Base-by-base conservation (phyloP, 2,888 invertebrate genomes). In the Drosophila mettleri region DNA sequence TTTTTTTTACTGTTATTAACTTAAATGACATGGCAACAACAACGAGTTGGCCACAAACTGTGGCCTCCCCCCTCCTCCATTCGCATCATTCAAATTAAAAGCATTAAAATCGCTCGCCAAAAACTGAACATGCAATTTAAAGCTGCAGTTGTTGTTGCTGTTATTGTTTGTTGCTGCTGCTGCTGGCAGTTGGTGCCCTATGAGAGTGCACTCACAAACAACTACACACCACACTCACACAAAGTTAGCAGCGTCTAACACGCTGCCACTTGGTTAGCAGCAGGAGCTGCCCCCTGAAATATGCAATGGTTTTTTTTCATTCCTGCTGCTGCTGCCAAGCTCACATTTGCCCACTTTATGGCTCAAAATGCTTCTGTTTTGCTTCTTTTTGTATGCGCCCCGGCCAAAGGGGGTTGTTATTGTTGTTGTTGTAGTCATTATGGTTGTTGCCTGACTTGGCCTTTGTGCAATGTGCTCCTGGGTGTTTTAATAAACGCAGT, bases 401-500 rank as follows among this genome's bases (percentile, higher is more conserved):
- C 54, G 53, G 66, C 65, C 61, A 36, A 53, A 69, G 58, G 60
- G 69, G 67, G 69, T 73, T 67, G 62, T 39, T 38, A 39, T 53
- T 53, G 53, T 46, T 14, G 36, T 31, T 52, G 48, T 46, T 46
- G 24, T 43, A 49, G 49, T 49, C 49, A 49, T 49, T 49, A 49
- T 49, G 49, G 34, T 58, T 67, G 61, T 49, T 61, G 48, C 48
- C 36, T 59, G 65, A 57, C 53, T 65, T 78, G 74, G 46, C 78
- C 67, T 82, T 72, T 82, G 79, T 83, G 70, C 75, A 71, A 68
- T 69, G 39, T 46, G 12, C 60, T 63, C 59, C 48, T 48, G 86
- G 86, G 80, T 86, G 86, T 84, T 84, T 78, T 86, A 88, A 84
- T 84, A 75, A 78, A 79, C 86, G 80, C 71, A 75, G 68, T 69